Conservation (phyloP, 2,797 vertebrate genomes). For the Leuciscus waleckii region DNA sequence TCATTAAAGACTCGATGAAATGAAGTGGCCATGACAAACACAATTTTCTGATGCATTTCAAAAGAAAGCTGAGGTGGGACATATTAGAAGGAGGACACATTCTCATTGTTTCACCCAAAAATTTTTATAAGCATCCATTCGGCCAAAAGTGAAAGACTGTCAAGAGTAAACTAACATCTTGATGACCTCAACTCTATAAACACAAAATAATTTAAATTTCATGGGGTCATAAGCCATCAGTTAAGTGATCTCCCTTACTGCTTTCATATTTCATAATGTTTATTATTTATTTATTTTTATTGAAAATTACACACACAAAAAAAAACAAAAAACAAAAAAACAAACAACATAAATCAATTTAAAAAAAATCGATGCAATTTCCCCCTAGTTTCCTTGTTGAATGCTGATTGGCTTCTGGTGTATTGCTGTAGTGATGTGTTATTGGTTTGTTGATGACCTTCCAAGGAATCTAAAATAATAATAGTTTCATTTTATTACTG, state of each 20-base stretch:
- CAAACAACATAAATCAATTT: not conserved
- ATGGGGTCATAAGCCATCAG: not conserved
- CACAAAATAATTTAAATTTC: not conserved
- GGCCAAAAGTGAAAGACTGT: not conserved
- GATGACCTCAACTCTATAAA: not conserved
- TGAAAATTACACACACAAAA: not conserved
- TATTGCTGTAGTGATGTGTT: conserved; percentile 1
- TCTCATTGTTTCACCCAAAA: not conserved
- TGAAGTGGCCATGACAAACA: not conserved
- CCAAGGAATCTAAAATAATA: conserved; percentile 17
- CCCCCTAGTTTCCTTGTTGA: not conserved
- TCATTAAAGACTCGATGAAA: no score
- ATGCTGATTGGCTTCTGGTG: not conserved
- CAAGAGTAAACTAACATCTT: not conserved
- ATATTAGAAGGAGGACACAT: not conserved
- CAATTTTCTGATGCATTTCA: not conserved
- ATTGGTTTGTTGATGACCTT: conserved; percentile 32
- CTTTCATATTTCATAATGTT: not conserved
- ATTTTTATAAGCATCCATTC: not conserved
- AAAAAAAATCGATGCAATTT: not conserved
- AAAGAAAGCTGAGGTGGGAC: not conserved
- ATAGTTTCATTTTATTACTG: conserved; percentile 27
- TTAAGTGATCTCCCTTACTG: not conserved
- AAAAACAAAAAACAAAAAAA: no score
- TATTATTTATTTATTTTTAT: no score